A percentile compares a stretch with the other conserved stretches of the same genome.
Evolutionary conservation across 2,113 vertebrate genomes (phyloP).

Genomic region (Hippocampus zosterae): DNA sequence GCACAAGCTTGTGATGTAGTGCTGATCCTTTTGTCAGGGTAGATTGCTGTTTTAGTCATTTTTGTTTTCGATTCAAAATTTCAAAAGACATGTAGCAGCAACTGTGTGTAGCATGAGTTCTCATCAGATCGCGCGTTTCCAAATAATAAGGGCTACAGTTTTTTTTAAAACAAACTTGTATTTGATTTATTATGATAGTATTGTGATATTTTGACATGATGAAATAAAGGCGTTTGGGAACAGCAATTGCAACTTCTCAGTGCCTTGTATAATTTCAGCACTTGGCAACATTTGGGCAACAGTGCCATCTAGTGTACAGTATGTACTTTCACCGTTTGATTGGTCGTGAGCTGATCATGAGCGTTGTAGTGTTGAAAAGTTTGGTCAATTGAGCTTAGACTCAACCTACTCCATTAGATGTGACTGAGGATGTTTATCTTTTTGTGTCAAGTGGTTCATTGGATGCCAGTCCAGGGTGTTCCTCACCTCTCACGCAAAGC

Average conservation of each 20-base stretch:
- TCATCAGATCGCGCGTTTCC: constrained; percentile 56
- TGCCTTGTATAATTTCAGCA: neutral
- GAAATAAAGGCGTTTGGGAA: constrained; percentile 62
- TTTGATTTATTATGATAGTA: constrained; percentile 58
- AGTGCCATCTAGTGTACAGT: constrained; percentile 54
- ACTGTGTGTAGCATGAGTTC: constrained; percentile 66
- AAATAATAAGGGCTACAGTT: constrained; percentile 74
- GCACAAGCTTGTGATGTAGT: constrained; percentile 55
- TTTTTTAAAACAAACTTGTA: constrained; percentile 53
- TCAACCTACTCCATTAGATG: too few species aligned
- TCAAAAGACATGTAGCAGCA: constrained; percentile 67
- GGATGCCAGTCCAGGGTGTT: too few species aligned
- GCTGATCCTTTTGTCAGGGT: constrained; percentile 41
- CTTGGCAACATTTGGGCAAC: constrained; percentile 32
- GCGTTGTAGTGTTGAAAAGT: too few species aligned
- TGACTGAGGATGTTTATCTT: too few species aligned
- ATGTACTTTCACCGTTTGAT: neutral
- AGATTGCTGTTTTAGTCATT: constrained; percentile 35
- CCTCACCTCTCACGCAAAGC: too few species aligned
- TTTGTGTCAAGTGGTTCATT: too few species aligned
- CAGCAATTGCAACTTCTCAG: constrained; percentile 22
- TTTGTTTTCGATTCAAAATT: constrained; percentile 27
- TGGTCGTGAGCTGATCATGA: neutral
- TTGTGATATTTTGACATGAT: constrained; percentile 45
- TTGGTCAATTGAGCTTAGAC: too few species aligned